A percentile compares a stretch with the other conserved stretches of the same genome.
These are phyloP conservation scores for Cecropterus lyciades DNA, from an alignment of 1,140 invertebrate genomes.

Conservation along the genomic window DNA sequence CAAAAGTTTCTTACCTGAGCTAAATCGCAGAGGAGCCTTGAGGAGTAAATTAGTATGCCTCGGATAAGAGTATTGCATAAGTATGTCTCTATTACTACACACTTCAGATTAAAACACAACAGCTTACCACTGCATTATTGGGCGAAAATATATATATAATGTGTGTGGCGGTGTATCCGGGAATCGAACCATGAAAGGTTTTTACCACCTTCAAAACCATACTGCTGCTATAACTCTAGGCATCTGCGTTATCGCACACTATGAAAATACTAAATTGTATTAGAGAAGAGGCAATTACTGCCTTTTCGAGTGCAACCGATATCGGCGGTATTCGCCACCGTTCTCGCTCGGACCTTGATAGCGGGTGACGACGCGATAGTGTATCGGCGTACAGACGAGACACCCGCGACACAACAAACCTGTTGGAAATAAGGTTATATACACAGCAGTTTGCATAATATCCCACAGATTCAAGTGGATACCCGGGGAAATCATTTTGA, in stretches of 20 bases:
- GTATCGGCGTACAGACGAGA: conserved; percentile 47
- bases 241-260: conserved; percentile 11
- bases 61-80: too few species aligned
- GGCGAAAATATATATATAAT: too few species aligned
- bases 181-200: too few species aligned
- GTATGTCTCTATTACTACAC: too few species aligned
- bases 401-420: conserved; percentile 45
- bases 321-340: conserved; percentile 43
- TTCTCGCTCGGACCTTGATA: conserved; percentile 48
- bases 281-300: conserved; percentile 28
- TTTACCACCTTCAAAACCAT: too few species aligned
- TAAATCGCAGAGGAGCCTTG: too few species aligned
- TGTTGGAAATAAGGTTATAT: conserved; percentile 17
- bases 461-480: not conserved
- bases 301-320: conserved; percentile 39
- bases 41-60: too few species aligned
- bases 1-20: too few species aligned
- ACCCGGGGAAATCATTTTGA: conserved; percentile 7
- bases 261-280: conserved; percentile 21
- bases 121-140: too few species aligned
- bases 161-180: too few species aligned
- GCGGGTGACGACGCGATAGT: conserved; percentile 44
- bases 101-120: too few species aligned
- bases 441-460: conserved; percentile 18
- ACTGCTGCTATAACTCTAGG: too few species aligned